Evolutionary conservation across 2,113 vertebrate genomes (phyloP).

Genomic region (Leucosticte australis): DNA sequence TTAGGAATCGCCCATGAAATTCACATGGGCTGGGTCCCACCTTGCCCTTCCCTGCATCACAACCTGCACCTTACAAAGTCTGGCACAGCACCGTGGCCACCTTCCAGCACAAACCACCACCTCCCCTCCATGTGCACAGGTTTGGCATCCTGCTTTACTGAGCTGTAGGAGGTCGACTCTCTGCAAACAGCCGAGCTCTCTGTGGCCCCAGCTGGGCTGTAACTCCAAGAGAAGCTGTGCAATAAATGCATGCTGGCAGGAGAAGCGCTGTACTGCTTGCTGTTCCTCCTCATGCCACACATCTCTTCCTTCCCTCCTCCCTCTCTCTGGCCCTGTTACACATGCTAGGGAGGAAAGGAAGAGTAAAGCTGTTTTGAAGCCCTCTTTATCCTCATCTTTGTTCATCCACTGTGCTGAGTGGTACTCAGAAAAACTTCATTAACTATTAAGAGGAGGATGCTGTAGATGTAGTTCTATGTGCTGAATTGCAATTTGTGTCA

Average conservation of each 20-base stretch:
- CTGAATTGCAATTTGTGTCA: background rate
- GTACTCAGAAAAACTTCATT: background rate
- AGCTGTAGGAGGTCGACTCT: accelerated
- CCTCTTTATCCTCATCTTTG: background rate
- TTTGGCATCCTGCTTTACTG: background rate
- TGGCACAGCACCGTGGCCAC: accelerated
- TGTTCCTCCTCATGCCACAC: background rate
- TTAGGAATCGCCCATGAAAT: background rate
- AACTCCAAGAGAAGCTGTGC: background rate
- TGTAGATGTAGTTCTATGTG: background rate
- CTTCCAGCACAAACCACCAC: background rate
- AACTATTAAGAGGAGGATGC: background rate
- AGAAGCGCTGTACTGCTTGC: background rate
- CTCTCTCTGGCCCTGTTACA: background rate
- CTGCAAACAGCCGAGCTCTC: background rate
- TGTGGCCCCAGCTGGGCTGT: accelerated
- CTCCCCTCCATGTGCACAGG: accelerated
- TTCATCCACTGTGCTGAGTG: background rate
- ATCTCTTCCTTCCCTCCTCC: background rate
- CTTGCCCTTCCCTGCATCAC: accelerated
- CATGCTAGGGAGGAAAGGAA: background rate
- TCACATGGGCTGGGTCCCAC: accelerated
- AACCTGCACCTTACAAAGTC: background rate
- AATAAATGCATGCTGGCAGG: background rate
- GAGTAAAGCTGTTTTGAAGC: background rate